phyloP scores from a whole-genome alignment of 37 sponge, comb jelly and placozoan genomes.

The Dysidea cf. avara region DNA sequence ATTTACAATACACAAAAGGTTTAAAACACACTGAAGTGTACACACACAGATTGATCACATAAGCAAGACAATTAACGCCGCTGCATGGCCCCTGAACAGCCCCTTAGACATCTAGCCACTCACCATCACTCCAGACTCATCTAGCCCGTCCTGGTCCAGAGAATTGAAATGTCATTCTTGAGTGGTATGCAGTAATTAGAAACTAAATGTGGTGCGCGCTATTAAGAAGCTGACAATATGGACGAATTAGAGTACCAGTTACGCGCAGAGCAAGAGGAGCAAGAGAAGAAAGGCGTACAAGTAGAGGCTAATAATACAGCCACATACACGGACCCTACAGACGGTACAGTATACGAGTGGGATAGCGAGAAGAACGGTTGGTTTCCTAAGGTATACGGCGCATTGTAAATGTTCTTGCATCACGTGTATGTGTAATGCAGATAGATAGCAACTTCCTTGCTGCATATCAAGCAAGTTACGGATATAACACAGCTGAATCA shows the following conservation, averaged over 20 bases:
- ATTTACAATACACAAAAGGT: too few relatives aligned
- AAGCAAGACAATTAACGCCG: too few relatives aligned
- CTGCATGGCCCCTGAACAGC: too few relatives aligned
- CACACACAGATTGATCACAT: too few relatives aligned
- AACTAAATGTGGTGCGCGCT: too few relatives aligned
- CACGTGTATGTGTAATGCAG: conserved; percentile 41
- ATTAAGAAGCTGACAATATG: not conserved
- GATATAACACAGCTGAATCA: too few relatives aligned
- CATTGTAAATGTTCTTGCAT: conserved; percentile 11
- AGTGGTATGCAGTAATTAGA: too few relatives aligned
- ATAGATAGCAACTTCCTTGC: conserved; percentile 90
- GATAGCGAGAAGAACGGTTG: conserved; percentile 80
- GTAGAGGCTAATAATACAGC: not conserved
- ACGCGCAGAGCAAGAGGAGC: conserved; percentile 7
- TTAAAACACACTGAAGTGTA: too few relatives aligned
- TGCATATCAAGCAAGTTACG: conserved; percentile 84
- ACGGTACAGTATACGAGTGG: conserved; percentile 95
- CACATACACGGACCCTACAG: conserved; percentile 80
- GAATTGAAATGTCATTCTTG: too few relatives aligned
- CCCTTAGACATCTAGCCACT: too few relatives aligned
- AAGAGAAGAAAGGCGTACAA: not conserved
- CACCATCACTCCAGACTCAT: too few relatives aligned
- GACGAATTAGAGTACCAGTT: conserved; percentile 52
- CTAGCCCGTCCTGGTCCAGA: too few relatives aligned
- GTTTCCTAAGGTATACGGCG: conserved; percentile 87